Evolutionary conservation across 2,113 vertebrate species (phyloP), one percentile per base, ranked within the genome.

Genomic region (Orientallactaga bullata): DNA sequence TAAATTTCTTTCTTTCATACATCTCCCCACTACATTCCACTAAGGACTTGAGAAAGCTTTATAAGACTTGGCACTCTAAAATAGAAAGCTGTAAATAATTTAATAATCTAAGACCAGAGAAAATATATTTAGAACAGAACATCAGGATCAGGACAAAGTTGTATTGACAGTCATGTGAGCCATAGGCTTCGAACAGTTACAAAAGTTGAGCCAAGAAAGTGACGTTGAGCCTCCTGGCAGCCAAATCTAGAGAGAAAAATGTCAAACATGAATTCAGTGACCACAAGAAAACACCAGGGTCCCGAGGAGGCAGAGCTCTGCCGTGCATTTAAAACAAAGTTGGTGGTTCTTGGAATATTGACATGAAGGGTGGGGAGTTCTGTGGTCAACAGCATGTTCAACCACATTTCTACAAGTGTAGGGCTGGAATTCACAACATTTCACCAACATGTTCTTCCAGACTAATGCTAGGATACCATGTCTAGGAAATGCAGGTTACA

Each of bases 41-140:
- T 5, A 85, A 72, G 32, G 69, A 88, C 77, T 35, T 71, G 35
- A 85, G 42, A 60, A 94, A 93, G 35, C 83, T 61, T 69, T 90
- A 55, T 2, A 83, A 93, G 89, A 71, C 79, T 88, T 47, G 0
- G 4, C 39, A 51, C 7, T 82, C 71, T 79, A 60, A 94, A 90
- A 92, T 35, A 92, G 82, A 85, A 95, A 95, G 35, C 65, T 85
- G 32, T 92, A 88, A 77, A 92, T 85, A 90, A 94, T 95, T 88
- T 61, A 96, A 78, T 79, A 94, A 82, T 83, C 76, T 37, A 77
- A 82, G 88, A 61, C 60, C 55, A 58, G 42, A 94, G 89, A 85
- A 92, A 82, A 92, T 66, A 89, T n/a, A 85, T 51, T 71, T 82
- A 85, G 51, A 77, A 85, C 7, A 83, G 91, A 85, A 93, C 84